Conservation (phyloP, 2,888 invertebrate genomes). For the Diarsia mendica region DNA sequence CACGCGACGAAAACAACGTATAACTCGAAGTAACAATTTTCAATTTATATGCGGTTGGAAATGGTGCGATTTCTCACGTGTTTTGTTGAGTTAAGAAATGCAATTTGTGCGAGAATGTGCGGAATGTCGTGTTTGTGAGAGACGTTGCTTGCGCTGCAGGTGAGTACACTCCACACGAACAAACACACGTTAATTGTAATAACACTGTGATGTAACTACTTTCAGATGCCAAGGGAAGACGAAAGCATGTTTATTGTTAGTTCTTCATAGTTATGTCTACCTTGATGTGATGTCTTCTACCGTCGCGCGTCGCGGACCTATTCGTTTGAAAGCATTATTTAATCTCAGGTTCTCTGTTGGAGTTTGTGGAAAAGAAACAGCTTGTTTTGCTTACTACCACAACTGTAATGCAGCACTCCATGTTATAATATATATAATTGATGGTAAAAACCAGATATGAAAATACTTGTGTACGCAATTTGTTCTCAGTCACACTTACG, state of each 20-base stretch:
- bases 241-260: neutral
- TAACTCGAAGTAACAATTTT: conserved; percentile 38
- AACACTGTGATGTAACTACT: neutral
- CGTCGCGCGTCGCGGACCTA: neutral
- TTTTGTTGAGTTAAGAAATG: conserved; percentile 48
- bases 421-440: too few species aligned
- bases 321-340: neutral
- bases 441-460: neutral
- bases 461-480: neutral
- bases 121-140: conserved; percentile 39
- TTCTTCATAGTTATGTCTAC: neutral
- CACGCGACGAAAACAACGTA: conserved; percentile 13
- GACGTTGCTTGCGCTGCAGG: conserved; percentile 7
- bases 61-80: conserved; percentile 34
- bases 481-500: neutral
- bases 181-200: conserved; percentile 18
- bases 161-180: neutral
- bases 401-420: too few species aligned
- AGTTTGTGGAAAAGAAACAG: neutral
- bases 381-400: neutral
- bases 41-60: conserved; percentile 53
- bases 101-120: conserved; percentile 44
- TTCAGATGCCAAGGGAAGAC: neutral
- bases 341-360: neutral
- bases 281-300: neutral